Conservation (phyloP, 2,888 invertebrate genomes). For the Drosophila bunnanda region DNA sequence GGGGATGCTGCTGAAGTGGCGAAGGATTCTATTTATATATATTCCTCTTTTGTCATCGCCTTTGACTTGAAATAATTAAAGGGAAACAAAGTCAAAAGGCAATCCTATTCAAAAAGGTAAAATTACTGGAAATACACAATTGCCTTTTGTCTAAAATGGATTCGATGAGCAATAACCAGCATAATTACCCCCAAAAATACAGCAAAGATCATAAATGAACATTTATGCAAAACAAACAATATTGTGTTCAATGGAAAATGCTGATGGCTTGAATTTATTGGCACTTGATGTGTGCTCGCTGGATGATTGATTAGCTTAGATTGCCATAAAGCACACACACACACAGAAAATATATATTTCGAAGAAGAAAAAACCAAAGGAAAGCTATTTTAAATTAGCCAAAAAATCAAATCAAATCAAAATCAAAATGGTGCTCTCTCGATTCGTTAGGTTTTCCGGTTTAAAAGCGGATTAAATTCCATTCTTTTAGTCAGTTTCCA, state of each 20-base stretch:
- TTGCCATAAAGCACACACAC: slow-evolving; percentile 52
- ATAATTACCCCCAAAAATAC: neutral
- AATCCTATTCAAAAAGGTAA: slow-evolving; percentile 1
- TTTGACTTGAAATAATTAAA: slow-evolving; percentile 34
- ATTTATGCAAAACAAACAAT: slow-evolving; percentile 24
- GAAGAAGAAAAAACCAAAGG: neutral
- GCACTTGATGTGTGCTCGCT: slow-evolving; percentile 38
- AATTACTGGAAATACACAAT: slow-evolving; percentile 4
- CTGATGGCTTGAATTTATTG: slow-evolving; percentile 33
- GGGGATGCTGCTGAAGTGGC: slow-evolving; percentile 26
- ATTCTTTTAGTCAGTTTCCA: slow-evolving; percentile 2
- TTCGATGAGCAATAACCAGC: slow-evolving; percentile 3
- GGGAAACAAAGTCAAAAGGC: slow-evolving; percentile 2
- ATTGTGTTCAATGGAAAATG: slow-evolving; percentile 21
- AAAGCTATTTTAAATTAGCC: slow-evolving; percentile 10
- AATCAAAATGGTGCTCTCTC: neutral
- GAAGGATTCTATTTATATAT: slow-evolving; percentile 34
- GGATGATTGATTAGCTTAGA: slow-evolving; percentile 70
- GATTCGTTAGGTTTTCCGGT: neutral
- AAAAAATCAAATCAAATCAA: neutral
- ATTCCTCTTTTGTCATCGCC: neutral
- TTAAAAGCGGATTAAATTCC: slow-evolving; percentile 10
- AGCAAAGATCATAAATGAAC: slow-evolving; percentile 25
- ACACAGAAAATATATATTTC: neutral
- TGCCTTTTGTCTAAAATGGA: neutral